These are phyloP conservation scores for Theretra japonica DNA, from an alignment of 2,888 invertebrate genomes.

Conservation along the genomic window DNA sequence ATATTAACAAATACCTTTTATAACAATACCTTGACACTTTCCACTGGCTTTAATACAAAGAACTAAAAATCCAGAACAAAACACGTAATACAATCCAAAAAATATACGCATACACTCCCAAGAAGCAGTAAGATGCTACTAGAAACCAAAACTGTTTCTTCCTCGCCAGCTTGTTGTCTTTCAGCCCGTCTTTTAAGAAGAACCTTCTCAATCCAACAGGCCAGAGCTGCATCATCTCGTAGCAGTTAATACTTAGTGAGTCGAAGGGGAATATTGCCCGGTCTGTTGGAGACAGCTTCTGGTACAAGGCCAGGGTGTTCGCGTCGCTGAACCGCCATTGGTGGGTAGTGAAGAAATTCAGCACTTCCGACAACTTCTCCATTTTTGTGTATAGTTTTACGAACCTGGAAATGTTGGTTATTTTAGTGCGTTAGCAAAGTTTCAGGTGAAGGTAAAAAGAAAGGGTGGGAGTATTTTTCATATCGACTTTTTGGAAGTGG, in stretches of 20 bases:
- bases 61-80: no score
- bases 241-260: conserved; percentile 40
- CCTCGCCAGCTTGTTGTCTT: conserved; percentile 33
- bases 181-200: conserved; percentile 48
- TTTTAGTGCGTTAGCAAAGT: neutral
- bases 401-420: conserved; percentile 42
- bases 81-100: neutral
- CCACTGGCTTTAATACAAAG: no score
- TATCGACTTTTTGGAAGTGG: no score
- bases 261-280: conserved; percentile 52
- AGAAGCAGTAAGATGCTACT: conserved; percentile 26
- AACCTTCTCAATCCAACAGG: conserved; percentile 48
- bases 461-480: neutral
- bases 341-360: conserved; percentile 44
- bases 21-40: no score
- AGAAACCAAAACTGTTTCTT: conserved; percentile 42
- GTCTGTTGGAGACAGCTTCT: conserved; percentile 42
- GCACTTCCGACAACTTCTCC: conserved; percentile 41
- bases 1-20: no score
- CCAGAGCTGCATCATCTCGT: conserved; percentile 42
- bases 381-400: conserved; percentile 45
- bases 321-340: conserved; percentile 49
- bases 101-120: neutral
- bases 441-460: neutral
- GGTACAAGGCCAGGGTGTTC: conserved; percentile 40